These are phyloP conservation scores for Toxotes chatareus DNA, from an alignment of 2,113 vertebrate genomes.

Conservation along the genomic window DNA sequence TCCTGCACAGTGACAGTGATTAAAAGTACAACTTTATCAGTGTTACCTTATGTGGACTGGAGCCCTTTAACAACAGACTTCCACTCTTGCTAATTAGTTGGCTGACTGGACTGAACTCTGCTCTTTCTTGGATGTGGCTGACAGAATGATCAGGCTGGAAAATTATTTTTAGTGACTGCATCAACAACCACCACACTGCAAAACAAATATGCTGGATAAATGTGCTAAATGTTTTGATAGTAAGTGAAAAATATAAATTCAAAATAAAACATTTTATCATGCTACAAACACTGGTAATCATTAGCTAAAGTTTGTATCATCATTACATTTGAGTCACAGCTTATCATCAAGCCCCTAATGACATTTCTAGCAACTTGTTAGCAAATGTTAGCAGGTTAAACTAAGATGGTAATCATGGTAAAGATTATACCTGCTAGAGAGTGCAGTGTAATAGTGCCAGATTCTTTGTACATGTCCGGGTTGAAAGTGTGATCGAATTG, in stretches of 20 bases:
- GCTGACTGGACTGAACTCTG: constrained; percentile 31
- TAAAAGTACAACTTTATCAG: constrained; percentile 39
- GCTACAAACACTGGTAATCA: no score
- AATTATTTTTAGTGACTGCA: not conserved
- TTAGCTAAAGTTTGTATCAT: no score
- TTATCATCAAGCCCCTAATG: no score
- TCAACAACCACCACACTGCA: not conserved
- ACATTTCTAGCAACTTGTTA: no score
- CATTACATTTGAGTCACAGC: no score
- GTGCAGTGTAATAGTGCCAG: no score
- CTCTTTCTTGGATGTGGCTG: constrained; percentile 4
- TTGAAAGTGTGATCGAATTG: not conserved
- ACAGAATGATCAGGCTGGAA: constrained; percentile 9
- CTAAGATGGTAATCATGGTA: no score
- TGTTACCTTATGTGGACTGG: constrained; percentile 3
- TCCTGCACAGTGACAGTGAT: constrained; percentile 1
- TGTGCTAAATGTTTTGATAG: no score
- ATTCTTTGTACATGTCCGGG: not conserved
- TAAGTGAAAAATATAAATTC: no score
- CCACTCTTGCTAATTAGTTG: constrained; percentile 39
- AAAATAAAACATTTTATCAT: no score
- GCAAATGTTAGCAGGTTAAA: no score
- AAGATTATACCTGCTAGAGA: no score
- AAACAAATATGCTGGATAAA: not conserved
- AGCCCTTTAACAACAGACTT: constrained; percentile 18